Evolutionary conservation across 2,888 invertebrate genomes (phyloP), one percentile per base, ranked within the genome.

Genomic region (Myopa tessellatipennis): DNA sequence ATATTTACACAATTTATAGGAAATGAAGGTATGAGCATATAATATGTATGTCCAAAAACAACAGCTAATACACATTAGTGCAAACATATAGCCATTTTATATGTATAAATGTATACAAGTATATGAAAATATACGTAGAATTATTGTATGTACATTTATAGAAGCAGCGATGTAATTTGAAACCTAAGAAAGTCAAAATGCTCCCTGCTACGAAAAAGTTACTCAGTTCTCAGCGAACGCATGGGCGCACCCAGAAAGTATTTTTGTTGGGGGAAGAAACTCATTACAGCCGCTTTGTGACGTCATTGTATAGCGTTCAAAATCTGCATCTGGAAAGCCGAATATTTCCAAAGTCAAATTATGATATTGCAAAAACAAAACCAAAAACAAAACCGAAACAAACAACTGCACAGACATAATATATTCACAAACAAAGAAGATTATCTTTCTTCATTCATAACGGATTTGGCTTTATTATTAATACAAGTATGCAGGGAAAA

Each of bases 41-140:
- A 85, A 86, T 85, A 86, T 86, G 26, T 26, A 34, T 10, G 85
- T 85, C 85, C 85, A 85, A 85, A 85, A 85, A 85, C 84, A 83
- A 83, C 77, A 82, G 73, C 78, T 77, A 67, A 77, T 71, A 76
- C 61, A 79, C 74, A n/a, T 18, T 8, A 12, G n/a, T 40, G 18
- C 50, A 65, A 50, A 68, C 76, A 75, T 60, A 80, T 55, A 74
- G 67, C 55, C 70, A 69, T 55, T 4, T 58, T 52, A 60, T 45
- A 77, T 18, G 10, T 52, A 55, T 55, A 34, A 72, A 73, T 77
- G 55, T 71, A 77, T 65, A 40, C 2, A 67, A 16, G 74, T 34
- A 45, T 36, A 55, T 14, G 73, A 60, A 76, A 77, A 80, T 79
- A 58, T 79, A 81, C 78, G 71, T 81, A 81, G 61, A 63, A 12